A percentile compares a stretch with the other conserved stretches of the same genome.
Conservation (phyloP, 2,113 vertebrate species). For the Atractosteus spatula region DNA sequence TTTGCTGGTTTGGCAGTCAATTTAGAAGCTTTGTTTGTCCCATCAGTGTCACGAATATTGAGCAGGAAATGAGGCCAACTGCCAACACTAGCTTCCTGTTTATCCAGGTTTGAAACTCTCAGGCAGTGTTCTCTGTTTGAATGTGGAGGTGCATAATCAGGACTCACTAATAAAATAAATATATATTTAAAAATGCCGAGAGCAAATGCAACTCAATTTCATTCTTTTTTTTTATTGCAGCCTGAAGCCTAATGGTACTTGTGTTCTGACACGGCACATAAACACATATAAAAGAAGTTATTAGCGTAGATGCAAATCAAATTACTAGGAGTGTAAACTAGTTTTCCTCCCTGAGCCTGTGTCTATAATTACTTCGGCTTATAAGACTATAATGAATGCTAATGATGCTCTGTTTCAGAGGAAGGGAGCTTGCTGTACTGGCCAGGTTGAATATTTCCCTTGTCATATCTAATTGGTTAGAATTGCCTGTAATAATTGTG, state of each 20-base stretch:
- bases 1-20: no score
- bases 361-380: conserved; percentile 75
- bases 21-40: no score
- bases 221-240: conserved; percentile 55
- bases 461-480: background rate
- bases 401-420: conserved; percentile 61
- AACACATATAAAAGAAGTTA: conserved; percentile 78
- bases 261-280: conserved; percentile 80
- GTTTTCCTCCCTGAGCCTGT: conserved; percentile 68
- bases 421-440: conserved; percentile 40
- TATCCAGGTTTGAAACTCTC: conserved; percentile 48
- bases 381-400: conserved; percentile 74
- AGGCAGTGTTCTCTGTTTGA: conserved; percentile 34
- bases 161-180: no score
- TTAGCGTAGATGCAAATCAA: conserved; percentile 83
- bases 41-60: no score
- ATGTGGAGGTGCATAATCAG: no score
- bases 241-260: conserved; percentile 73
- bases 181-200: conserved; percentile 42
- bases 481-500: background rate
- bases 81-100: conserved; percentile 49
- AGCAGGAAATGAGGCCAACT: no score
- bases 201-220: conserved; percentile 65
- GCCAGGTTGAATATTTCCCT: background rate
- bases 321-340: conserved; percentile 76